These are phyloP conservation scores for Dione juno DNA, from an alignment of 2,888 invertebrate genomes.

Conservation along the genomic window DNA sequence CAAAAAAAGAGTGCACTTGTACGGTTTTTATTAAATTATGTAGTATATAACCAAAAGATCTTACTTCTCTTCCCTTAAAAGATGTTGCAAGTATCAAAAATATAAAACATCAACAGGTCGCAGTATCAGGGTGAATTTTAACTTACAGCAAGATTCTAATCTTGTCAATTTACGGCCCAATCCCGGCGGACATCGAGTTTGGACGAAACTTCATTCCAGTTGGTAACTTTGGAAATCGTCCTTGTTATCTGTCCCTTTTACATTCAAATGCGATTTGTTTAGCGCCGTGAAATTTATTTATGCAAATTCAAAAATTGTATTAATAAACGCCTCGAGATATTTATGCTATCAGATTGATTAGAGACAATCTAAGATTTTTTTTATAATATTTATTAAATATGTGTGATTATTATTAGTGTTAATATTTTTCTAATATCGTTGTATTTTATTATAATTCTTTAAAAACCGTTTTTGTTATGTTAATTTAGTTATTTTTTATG, in stretches of 20 bases:
- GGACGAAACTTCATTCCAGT: constrained; percentile 30
- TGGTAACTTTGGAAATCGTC: constrained; percentile 32
- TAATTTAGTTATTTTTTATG: too few relatives aligned
- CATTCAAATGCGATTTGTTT: constrained; percentile 38
- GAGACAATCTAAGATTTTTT: not conserved
- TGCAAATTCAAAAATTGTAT: constrained; percentile 35
- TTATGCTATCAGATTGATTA: not conserved
- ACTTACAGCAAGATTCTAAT: constrained; percentile 38
- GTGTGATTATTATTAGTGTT: too few relatives aligned
- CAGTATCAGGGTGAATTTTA: constrained; percentile 30
- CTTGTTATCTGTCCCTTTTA: constrained; percentile 39
- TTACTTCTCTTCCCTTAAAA: too few relatives aligned
- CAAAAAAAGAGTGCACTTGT: too few relatives aligned
- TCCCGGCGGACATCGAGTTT: constrained; percentile 28
- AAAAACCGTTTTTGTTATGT: too few relatives aligned
- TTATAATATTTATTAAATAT: too few relatives aligned
- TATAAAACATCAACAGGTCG: constrained; percentile 36
- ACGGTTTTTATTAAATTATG: too few relatives aligned
- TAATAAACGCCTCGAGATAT: not conserved
- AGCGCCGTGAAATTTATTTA: constrained; percentile 31
- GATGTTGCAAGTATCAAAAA: not conserved
- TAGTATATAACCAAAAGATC: too few relatives aligned
- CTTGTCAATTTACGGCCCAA: constrained; percentile 40
- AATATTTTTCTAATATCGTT: too few relatives aligned
- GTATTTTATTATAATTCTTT: too few relatives aligned